phyloP scores from a whole-genome alignment of 2,888 invertebrate species.

The Nysson spinosus region DNA sequence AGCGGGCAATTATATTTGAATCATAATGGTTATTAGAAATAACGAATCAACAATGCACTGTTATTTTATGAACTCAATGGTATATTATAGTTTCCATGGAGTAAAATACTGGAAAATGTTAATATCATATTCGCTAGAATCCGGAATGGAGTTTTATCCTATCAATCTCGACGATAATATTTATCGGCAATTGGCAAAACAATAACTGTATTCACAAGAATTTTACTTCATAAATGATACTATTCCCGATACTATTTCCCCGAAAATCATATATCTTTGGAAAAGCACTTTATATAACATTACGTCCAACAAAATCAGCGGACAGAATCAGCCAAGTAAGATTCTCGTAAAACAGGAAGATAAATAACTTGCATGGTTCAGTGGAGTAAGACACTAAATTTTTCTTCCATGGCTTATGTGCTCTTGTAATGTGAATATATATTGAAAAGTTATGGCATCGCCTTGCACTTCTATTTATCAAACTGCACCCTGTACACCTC shows the following conservation, averaged over 20 bases:
- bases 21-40: no score
- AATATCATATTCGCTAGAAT: not conserved
- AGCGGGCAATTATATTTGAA: no score
- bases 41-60: no score
- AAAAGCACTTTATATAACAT: constrained; percentile 20
- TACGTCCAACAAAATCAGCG: constrained; percentile 6
- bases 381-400: constrained; percentile 5
- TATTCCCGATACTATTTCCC: not conserved
- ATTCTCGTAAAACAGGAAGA: constrained; percentile 22
- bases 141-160: constrained; percentile 47
- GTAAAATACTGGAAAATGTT: no score
- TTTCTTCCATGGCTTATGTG: constrained; percentile 9
- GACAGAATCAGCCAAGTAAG: constrained; percentile 4
- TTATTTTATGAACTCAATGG: no score
- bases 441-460: not conserved
- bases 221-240: constrained; percentile 16
- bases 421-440: not conserved
- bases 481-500: no score
- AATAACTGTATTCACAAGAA: constrained; percentile 4
- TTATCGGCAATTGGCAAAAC: constrained; percentile 49
- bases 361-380: constrained; percentile 18
- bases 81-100: no score
- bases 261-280: constrained; percentile 5
- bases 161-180: constrained; percentile 51
- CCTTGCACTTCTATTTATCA: not conserved